Evolutionary conservation across 2,113 vertebrate genomes (phyloP).

Genomic region (Addax nasomaculatus): DNA sequence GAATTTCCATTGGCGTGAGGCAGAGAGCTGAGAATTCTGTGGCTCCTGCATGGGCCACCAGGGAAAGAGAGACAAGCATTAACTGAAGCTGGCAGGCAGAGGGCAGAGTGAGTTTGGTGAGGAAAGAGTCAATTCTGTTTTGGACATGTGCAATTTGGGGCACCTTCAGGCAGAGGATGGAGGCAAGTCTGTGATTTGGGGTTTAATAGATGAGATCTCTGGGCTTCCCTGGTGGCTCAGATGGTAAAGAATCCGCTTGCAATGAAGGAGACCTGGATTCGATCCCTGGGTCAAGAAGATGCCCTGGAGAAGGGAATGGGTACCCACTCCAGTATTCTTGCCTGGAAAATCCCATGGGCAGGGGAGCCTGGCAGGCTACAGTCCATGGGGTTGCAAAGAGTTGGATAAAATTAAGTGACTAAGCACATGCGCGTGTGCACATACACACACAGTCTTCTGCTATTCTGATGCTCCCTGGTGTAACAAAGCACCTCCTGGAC

Average conservation of each 20-base stretch:
- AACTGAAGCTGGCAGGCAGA: background rate
- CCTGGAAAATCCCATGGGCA: background rate
- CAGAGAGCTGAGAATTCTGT: background rate
- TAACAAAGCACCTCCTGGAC: background rate
- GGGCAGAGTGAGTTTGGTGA: no score
- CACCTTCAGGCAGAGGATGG: background rate
- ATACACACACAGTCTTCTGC: background rate
- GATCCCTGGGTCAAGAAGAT: background rate
- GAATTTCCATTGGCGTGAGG: rapidly evolving
- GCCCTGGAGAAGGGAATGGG: background rate
- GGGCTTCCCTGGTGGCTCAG: background rate
- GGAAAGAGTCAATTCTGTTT: background rate
- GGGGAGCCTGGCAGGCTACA: background rate
- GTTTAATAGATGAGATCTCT: background rate
- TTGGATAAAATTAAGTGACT: background rate
- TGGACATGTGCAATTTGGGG: background rate
- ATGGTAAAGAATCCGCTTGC: background rate
- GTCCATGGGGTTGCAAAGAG: background rate
- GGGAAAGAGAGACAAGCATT: no score
- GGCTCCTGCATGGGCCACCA: background rate
- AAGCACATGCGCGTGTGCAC: rapidly evolving
- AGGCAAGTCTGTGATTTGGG: background rate
- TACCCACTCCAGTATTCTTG: background rate
- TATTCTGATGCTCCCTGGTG: background rate
- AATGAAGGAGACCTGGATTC: background rate